Conservation (phyloP, 2,888 invertebrate genomes). For the Meghimatium bilineatum region DNA sequence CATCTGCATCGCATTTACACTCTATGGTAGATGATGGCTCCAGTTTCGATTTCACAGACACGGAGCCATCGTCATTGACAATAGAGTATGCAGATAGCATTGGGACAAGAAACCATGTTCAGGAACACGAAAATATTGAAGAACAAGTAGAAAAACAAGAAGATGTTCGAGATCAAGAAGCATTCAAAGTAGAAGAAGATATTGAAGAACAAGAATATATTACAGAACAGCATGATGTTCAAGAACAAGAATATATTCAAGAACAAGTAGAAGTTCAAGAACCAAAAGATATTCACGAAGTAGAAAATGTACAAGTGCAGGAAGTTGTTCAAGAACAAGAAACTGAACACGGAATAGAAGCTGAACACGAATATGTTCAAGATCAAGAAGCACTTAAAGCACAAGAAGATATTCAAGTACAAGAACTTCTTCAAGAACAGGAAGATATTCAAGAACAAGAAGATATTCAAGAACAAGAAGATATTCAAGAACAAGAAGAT, state of each 20-base stretch:
- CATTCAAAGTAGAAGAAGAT: not conserved
- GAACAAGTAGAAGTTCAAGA: not conserved
- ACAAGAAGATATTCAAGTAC: not conserved
- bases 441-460: not conserved
- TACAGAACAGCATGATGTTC: not conserved
- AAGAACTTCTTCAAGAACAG: not conserved
- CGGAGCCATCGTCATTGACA: constrained; percentile 29
- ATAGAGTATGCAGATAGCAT: constrained; percentile 8
- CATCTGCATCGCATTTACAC: not conserved
- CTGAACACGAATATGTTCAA: too few species aligned
- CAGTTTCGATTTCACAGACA: constrained; percentile 42
- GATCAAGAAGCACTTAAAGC: too few species aligned
- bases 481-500: too few species aligned
- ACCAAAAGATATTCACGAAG: too few species aligned
- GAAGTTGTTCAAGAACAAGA: too few species aligned
- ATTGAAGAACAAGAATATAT: not conserved
- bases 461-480: too few species aligned
- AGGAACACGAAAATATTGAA: not conserved
- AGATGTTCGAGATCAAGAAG: not conserved
- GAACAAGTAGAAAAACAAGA: not conserved
- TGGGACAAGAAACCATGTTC: not conserved
- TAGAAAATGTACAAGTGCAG: too few species aligned
- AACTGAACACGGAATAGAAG: too few species aligned
- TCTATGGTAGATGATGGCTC: constrained; percentile 36
- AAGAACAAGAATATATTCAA: not conserved